A percentile compares a stretch with the other conserved stretches of the same genome.
phyloP scores from a whole-genome alignment of 2,113 vertebrate genomes.

The Saguinus imperator region DNA sequence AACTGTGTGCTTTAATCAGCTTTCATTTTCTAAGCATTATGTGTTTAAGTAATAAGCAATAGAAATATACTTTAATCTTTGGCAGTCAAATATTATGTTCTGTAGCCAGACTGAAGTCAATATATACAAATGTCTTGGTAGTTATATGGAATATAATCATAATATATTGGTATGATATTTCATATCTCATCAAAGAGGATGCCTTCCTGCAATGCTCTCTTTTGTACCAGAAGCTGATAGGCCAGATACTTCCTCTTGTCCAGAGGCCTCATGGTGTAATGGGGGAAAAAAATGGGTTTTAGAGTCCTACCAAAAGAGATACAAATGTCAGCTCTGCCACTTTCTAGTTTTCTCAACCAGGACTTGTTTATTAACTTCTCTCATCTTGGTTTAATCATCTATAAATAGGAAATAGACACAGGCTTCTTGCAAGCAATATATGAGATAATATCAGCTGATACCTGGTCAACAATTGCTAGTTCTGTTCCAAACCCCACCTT shows the following conservation, averaged over 20 bases:
- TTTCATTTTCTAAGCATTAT: conserved; percentile 8
- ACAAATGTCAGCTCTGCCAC: neutral
- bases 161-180: neutral
- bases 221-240: neutral
- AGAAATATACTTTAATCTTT: neutral
- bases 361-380: neutral
- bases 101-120: neutral
- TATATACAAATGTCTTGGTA: neutral
- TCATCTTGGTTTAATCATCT: neutral
- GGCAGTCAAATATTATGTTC: neutral
- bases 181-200: neutral
- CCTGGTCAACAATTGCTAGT: neutral
- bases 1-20: neutral
- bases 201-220: no score
- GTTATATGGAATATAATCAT: no score
- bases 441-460: neutral
- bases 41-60: neutral
- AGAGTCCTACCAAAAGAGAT: rapidly evolving
- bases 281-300: neutral
- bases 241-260: neutral
- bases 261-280: rapidly evolving
- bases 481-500: neutral
- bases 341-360: neutral
- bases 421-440: neutral
- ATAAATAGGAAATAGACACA: neutral